Evolutionary conservation across 2,888 invertebrate genomes (phyloP).

Genomic region (Drosophila mayaguana): DNA sequence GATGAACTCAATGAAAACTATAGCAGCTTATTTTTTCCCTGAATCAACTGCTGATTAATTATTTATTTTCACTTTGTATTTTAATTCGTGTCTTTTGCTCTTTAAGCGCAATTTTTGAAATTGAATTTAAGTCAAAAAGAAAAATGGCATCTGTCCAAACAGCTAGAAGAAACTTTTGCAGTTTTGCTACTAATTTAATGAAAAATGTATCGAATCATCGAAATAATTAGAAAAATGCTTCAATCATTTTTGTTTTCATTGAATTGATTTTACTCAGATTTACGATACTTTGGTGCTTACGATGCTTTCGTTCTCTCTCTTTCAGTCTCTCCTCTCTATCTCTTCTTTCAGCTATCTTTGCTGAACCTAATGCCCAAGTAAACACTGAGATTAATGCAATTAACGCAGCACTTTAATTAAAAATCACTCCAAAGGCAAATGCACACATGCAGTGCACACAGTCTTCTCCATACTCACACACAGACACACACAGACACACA

Average conservation of each 20-base stretch:
- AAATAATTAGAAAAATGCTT: constrained; percentile 8
- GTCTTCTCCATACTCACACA: background rate
- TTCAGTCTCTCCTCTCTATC: background rate
- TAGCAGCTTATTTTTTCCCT: background rate
- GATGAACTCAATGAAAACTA: too few species aligned
- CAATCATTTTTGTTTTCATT: background rate
- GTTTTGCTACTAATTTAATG: background rate
- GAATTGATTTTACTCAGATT: constrained; percentile 1
- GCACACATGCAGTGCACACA: constrained; percentile 31
- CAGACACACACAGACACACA: background rate
- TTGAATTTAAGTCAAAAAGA: background rate
- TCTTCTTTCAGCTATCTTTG: background rate
- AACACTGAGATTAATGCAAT: constrained; percentile 75
- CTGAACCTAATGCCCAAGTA: constrained; percentile 42
- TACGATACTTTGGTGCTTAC: background rate
- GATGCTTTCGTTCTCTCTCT: background rate
- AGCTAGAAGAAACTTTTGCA: background rate
- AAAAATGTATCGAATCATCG: constrained; percentile 1
- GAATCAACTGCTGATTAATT: background rate
- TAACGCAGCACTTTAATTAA: constrained; percentile 77
- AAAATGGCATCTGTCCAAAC: background rate
- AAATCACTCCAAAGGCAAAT: constrained; percentile 59
- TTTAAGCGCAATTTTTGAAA: background rate
- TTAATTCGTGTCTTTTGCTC: background rate
- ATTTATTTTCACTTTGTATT: too few species aligned